Evolutionary conservation across 1,140 invertebrate species (phyloP).

Genomic region (Dreissena rostriformis): DNA sequence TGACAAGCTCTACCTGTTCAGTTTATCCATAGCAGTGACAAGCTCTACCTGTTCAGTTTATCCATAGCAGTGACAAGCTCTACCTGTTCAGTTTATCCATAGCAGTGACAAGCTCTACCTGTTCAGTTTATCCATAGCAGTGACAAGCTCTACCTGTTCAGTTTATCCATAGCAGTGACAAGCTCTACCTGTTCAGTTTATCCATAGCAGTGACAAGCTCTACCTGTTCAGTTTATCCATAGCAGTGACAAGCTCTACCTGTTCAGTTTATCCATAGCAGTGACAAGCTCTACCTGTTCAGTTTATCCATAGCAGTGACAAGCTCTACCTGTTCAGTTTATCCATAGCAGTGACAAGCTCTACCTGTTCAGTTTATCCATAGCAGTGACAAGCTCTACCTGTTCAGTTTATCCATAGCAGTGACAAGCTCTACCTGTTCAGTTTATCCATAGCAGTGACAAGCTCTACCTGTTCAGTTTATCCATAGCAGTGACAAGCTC

Average conservation of each 20-base stretch:
- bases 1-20: constrained; percentile 85
- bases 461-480: constrained; percentile 87
- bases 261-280: not conserved
- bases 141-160: not conserved
- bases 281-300: no score
- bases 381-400: constrained; percentile 79
- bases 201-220: not conserved
- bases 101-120: constrained; percentile 96
- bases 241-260: not conserved
- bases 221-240: not conserved
- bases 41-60: constrained; percentile 93
- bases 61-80: not conserved
- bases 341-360: constrained; percentile 61
- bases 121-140: constrained; percentile 93
- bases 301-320: no score
- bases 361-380: constrained; percentile 89
- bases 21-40: constrained; percentile 94
- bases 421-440: constrained; percentile 96
- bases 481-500: constrained; percentile 96
- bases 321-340: no score
- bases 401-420: constrained; percentile 94
- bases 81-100: constrained; percentile 93
- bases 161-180: not conserved
- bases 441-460: not conserved
- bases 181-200: not conserved